Percentiles rank a stretch among this genome's conserved stretches.
These are phyloP conservation scores for Spicauda simplicius DNA, from an alignment of 2,888 invertebrate species.

Conservation along the genomic window DNA sequence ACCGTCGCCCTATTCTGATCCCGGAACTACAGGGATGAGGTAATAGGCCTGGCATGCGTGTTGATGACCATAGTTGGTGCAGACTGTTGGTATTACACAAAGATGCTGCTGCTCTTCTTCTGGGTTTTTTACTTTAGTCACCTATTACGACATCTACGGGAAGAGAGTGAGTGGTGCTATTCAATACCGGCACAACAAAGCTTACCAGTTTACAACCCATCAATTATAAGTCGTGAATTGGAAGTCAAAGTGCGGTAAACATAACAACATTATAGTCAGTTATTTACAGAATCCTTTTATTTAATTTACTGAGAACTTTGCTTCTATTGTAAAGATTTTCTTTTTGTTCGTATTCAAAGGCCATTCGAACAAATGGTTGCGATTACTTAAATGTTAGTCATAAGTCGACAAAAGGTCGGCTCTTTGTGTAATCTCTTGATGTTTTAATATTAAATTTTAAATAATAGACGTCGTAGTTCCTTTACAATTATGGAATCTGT, in stretches of 20 bases:
- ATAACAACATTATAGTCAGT: not conserved
- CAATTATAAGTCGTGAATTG: not conserved
- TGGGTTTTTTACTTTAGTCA: no score
- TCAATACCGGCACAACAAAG: no score
- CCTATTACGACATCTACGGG: no score
- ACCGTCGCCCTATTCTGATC: no score
- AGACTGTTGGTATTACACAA: no score
- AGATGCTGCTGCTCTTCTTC: no score
- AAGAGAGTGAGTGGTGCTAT: no score
- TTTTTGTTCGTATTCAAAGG: not conserved
- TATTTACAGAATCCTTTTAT: constrained; percentile 1
- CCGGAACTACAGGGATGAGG: no score
- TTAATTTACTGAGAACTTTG: not conserved
- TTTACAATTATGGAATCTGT: not conserved
- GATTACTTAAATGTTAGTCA: constrained; percentile 7
- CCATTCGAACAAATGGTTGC: constrained; percentile 2
- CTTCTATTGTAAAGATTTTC: not conserved
- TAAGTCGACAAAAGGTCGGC: constrained; percentile 5
- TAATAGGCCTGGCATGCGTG: no score
- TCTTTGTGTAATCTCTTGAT: constrained; percentile 5
- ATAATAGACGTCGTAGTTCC: not conserved
- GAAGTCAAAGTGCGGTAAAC: not conserved
- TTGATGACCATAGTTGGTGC: no score
- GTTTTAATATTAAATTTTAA: not conserved
- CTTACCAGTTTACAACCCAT: no score